Evolutionary conservation across 2,888 invertebrate genomes (phyloP).

Genomic region (Cecidostiba fungosa): DNA sequence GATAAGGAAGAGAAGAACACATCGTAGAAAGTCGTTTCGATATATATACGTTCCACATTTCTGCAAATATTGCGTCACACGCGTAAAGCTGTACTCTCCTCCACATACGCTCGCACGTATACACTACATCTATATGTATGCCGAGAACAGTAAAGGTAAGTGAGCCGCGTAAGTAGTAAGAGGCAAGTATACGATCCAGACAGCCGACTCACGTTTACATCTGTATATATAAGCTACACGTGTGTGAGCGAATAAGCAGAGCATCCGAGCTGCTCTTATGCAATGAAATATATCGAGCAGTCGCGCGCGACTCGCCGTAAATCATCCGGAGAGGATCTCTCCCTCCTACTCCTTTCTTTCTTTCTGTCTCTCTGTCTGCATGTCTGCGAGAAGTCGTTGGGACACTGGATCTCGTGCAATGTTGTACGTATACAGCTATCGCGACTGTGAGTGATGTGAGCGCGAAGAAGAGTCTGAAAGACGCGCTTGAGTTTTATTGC

Average conservation of each 20-base stretch:
- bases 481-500: background rate
- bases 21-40: slow-evolving; percentile 70
- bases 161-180: slow-evolving; percentile 46
- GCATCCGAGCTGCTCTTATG: slow-evolving; percentile 63
- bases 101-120: slow-evolving; percentile 1
- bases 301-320: slow-evolving; percentile 16
- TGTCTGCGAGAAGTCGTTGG: background rate
- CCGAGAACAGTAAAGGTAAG: background rate
- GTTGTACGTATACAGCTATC: background rate
- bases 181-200: slow-evolving; percentile 33
- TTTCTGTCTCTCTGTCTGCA: background rate
- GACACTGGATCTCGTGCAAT: background rate
- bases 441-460: slow-evolving; percentile 11
- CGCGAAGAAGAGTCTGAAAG: background rate
- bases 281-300: slow-evolving; percentile 61
- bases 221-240: background rate
- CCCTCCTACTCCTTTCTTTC: background rate
- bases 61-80: slow-evolving; percentile 71
- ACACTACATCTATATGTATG: slow-evolving; percentile 57
- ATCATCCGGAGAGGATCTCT: slow-evolving; percentile 24
- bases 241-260: slow-evolving; percentile 38
- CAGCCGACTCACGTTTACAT: slow-evolving; percentile 56
- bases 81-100: background rate
- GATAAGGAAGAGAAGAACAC: background rate
- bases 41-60: slow-evolving; percentile 69